Evolutionary conservation across 1,140 invertebrate genomes (phyloP).

Genomic region (Thaumetopoea pityocampa): DNA sequence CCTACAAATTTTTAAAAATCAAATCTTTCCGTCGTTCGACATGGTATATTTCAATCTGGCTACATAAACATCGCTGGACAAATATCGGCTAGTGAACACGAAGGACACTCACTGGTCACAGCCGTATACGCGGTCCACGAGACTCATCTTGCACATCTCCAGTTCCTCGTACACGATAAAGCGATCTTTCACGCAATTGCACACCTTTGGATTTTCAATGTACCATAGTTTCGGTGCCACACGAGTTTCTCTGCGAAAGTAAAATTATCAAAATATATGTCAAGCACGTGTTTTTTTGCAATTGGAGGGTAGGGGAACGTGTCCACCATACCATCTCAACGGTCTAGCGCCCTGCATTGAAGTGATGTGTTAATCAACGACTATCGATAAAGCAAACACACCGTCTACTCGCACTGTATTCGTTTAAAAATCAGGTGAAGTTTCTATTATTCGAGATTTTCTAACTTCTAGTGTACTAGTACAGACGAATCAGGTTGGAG

Average conservation of each 20-base stretch:
- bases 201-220: slow-evolving; percentile 44
- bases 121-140: slow-evolving; percentile 58
- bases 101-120: slow-evolving; percentile 55
- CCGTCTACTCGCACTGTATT: too few relatives aligned
- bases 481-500: too few relatives aligned
- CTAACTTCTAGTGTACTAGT: too few relatives aligned
- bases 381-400: too few relatives aligned
- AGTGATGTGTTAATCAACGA: too few relatives aligned
- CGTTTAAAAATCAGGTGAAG: too few relatives aligned
- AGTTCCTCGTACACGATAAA: slow-evolving; percentile 53
- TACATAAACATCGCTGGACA: neutral
- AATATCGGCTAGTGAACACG: neutral
- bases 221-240: slow-evolving; percentile 49
- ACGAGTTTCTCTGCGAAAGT: slow-evolving; percentile 43
- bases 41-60: neutral
- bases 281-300: too few relatives aligned
- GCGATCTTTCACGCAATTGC: slow-evolving; percentile 55
- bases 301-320: too few relatives aligned
- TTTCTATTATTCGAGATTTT: too few relatives aligned
- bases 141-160: slow-evolving; percentile 53
- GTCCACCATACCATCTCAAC: too few relatives aligned
- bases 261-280: too few relatives aligned
- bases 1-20: neutral
- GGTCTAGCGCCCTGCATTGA: too few relatives aligned
- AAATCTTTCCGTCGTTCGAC: neutral